phyloP scores from a whole-genome alignment of 2,888 invertebrate species.

The Ormia ochracea region DNA sequence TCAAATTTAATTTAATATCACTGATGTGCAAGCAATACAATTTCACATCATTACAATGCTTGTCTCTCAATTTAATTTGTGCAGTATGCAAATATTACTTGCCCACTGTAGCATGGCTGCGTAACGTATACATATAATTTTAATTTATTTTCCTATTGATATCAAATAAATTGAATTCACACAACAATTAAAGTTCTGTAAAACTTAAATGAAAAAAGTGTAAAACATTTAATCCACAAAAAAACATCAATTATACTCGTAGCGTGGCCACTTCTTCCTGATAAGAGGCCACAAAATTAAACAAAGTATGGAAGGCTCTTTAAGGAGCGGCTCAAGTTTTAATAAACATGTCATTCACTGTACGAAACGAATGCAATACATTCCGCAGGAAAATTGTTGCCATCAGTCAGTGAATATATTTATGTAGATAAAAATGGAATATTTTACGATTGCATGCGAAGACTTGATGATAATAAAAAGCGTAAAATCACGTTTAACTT shows the following conservation, averaged over 20 bases:
- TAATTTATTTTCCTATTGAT: slow-evolving; percentile 17
- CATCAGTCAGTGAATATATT: neutral
- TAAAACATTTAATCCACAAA: slow-evolving; percentile 51
- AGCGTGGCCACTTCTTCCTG: slow-evolving; percentile 21
- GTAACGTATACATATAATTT: neutral
- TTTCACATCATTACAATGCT: too few relatives aligned
- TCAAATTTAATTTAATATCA: too few relatives aligned
- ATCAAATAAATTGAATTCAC: slow-evolving; percentile 31
- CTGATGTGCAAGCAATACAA: too few relatives aligned
- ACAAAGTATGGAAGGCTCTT: neutral
- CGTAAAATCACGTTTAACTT: slow-evolving; percentile 60
- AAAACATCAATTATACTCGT: neutral
- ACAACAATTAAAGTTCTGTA: slow-evolving; percentile 54
- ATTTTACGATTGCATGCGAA: slow-evolving; percentile 61
- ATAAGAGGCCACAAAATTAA: neutral
- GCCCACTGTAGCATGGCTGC: neutral
- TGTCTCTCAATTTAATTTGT: too few relatives aligned
- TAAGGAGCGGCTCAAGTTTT: slow-evolving; percentile 44
- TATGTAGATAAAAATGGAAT: slow-evolving; percentile 16
- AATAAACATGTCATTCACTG: slow-evolving; percentile 51
- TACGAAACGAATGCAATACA: slow-evolving; percentile 5
- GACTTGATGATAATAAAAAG: slow-evolving; percentile 62
- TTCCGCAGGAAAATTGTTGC: neutral
- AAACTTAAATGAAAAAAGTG: slow-evolving; percentile 56
- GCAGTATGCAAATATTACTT: too few relatives aligned